Evolutionary conservation across 2,888 invertebrate species (phyloP).

Genomic region (Mystacides longicornis): DNA sequence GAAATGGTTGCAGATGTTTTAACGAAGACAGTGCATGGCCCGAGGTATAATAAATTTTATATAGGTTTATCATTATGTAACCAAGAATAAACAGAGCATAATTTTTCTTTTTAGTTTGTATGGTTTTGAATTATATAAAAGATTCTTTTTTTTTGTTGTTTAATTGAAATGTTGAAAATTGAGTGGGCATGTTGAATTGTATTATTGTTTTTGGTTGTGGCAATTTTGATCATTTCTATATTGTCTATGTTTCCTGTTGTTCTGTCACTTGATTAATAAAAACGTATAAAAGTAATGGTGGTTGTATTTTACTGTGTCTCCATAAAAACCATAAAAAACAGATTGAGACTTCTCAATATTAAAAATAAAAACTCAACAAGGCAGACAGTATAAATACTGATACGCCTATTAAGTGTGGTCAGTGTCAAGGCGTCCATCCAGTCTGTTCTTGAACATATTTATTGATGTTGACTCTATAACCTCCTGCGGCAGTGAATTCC

Average conservation of each 20-base stretch:
- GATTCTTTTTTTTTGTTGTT: background rate
- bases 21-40: background rate
- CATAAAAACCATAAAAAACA: background rate
- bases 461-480: too few species aligned
- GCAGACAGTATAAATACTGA: too few species aligned
- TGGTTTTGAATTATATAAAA: background rate
- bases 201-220: background rate
- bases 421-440: too few species aligned
- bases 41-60: background rate
- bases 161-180: background rate
- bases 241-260: too few species aligned
- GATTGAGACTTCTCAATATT: background rate
- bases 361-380: background rate
- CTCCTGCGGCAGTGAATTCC: too few species aligned
- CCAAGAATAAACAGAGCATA: background rate
- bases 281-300: background rate
- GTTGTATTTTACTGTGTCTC: background rate
- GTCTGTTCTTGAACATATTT: too few species aligned
- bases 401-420: too few species aligned
- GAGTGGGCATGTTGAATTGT: background rate
- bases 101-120: background rate
- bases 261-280: too few species aligned
- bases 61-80: background rate
- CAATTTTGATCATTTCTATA: background rate
- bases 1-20: constrained; percentile 1